Conservation (phyloP, 2,888 invertebrate genomes). For the Zhuqinia jingwanae region DNA sequence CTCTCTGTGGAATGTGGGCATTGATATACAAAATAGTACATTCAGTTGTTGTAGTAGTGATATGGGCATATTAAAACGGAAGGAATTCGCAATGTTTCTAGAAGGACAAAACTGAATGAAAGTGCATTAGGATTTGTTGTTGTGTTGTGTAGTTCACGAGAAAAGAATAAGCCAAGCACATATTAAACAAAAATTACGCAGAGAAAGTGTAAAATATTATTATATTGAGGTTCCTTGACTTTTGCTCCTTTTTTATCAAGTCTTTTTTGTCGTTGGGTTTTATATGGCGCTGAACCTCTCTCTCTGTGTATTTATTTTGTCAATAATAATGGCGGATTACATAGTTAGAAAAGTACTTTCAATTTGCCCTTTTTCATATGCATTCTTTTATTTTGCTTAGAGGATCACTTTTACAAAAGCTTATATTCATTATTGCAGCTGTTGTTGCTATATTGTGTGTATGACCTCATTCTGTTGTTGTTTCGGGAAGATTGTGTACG, state of each 20-base stretch:
- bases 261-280: neutral
- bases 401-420: neutral
- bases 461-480: neutral
- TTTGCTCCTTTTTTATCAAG: neutral
- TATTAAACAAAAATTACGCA: no score
- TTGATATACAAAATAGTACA: neutral
- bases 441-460: neutral
- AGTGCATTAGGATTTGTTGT: slow-evolving; percentile 16
- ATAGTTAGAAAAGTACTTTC: neutral
- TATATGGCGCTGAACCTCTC: neutral
- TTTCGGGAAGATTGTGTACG: no score
- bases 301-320: neutral
- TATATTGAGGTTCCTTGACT: neutral
- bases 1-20: neutral
- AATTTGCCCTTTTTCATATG: neutral
- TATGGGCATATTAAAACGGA: neutral
- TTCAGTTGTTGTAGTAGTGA: neutral
- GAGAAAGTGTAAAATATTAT: neutral
- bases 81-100: slow-evolving; percentile 5
- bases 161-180: neutral
- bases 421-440: neutral
- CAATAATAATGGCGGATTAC: neutral
- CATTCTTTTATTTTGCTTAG: neutral
- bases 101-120: slow-evolving; percentile 8
- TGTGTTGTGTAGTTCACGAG: neutral